These are phyloP conservation scores for Graphium colonna DNA, from an alignment of 2,888 invertebrate genomes.

Conservation along the genomic window DNA sequence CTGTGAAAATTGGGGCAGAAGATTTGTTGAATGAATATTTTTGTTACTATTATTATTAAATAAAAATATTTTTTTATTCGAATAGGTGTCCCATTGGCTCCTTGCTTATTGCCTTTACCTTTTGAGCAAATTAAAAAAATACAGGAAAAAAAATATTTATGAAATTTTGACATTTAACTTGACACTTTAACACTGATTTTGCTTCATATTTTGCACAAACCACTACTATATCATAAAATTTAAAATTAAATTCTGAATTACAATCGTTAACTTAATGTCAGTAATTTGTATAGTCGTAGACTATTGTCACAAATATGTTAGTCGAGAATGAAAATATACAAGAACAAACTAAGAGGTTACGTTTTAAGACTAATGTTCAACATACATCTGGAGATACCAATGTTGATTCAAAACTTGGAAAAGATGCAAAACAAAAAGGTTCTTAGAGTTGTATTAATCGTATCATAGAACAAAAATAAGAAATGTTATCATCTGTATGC, in stretches of 20 bases:
- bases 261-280: conserved; percentile 24
- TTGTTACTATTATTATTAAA: no score
- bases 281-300: conserved; percentile 15
- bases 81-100: no score
- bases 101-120: no score
- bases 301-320: conserved; percentile 41
- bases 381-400: conserved; percentile 52
- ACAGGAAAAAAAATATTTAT: not conserved
- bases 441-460: conserved; percentile 28
- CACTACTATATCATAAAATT: not conserved
- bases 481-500: not conserved
- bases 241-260: conserved; percentile 18
- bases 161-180: conserved; percentile 10
- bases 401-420: conserved; percentile 48
- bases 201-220: not conserved
- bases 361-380: conserved; percentile 64
- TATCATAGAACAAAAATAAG: no score
- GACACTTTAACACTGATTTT: conserved; percentile 1
- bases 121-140: no score
- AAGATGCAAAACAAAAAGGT: conserved; percentile 54
- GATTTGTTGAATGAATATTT: no score
- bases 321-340: conserved; percentile 62
- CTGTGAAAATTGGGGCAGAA: no score
- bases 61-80: no score
- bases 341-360: conserved; percentile 69